phyloP scores from a whole-genome alignment of 2,113 vertebrate genomes.

The Psittacus erithacus region DNA sequence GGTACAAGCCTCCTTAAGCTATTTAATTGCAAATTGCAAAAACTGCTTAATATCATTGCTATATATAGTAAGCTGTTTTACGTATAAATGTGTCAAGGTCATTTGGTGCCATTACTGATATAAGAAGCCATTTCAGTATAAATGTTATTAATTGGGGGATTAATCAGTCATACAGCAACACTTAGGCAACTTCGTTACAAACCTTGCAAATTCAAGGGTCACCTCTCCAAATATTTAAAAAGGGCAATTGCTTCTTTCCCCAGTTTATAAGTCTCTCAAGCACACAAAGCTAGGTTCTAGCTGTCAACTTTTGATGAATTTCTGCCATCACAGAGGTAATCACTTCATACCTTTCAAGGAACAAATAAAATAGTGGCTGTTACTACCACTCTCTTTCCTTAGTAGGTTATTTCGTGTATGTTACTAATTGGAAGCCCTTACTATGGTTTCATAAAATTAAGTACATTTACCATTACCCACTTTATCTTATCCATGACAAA shows the following conservation, averaged over 20 bases:
- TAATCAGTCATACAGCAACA: constrained; percentile 33
- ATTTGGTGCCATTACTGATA: not conserved
- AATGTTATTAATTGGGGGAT: constrained; percentile 37
- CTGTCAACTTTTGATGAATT: not conserved
- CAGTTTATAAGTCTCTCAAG: not conserved
- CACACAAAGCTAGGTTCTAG: not conserved
- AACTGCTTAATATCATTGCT: not conserved
- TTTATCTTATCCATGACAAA: not conserved
- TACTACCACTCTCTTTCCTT: not conserved
- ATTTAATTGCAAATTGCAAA: constrained; percentile 41
- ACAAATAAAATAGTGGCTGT: not conserved
- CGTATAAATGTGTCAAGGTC: constrained; percentile 44
- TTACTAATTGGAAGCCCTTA: not conserved
- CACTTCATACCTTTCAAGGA: not conserved
- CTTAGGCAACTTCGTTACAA: constrained; percentile 17
- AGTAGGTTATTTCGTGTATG: not conserved
- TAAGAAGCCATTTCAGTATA: constrained; percentile 17
- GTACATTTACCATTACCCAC: not conserved
- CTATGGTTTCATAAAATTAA: not conserved
- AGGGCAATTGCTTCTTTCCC: not conserved
- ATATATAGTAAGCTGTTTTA: constrained; percentile 28
- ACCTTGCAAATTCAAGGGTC: constrained; percentile 1
- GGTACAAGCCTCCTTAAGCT: not conserved
- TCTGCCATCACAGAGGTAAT: not conserved
- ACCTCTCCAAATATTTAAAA: not conserved